Percentiles rank a stretch among this genome's conserved stretches.
These are phyloP conservation scores for Mastacembelus armatus DNA, from an alignment of 2,797 vertebrate species.

Conservation along the genomic window DNA sequence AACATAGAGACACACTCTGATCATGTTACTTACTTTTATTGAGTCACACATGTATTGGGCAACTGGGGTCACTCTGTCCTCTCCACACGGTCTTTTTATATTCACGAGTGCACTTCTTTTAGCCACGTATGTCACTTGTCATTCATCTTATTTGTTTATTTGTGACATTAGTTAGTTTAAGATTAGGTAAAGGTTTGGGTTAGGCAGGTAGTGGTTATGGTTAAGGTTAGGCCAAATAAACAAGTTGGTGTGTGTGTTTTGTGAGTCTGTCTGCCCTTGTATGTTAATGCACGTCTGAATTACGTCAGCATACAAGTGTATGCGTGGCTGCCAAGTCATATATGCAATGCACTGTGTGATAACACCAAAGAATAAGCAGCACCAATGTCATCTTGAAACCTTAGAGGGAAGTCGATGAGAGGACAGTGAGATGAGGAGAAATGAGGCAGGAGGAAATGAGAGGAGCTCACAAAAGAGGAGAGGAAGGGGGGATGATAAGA, in stretches of 20 bases:
- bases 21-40: conserved; percentile 14
- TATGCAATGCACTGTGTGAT: conserved; percentile 65
- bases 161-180: no score
- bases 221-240: no score
- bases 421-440: conserved; percentile 42
- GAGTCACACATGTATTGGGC: background rate
- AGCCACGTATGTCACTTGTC: conserved; percentile 57
- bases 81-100: conserved; percentile 57
- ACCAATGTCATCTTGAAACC: conserved; percentile 60
- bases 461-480: conserved; percentile 32
- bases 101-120: conserved; percentile 32
- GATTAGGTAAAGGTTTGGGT: no score
- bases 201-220: no score
- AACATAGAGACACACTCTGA: background rate
- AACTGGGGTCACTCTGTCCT: conserved; percentile 44
- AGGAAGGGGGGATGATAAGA: conserved; percentile 25
- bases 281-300: conserved; percentile 48
- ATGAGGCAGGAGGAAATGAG: conserved; percentile 34
- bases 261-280: conserved; percentile 31
- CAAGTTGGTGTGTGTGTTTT: conserved; percentile 2
- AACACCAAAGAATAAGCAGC: conserved; percentile 56
- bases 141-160: conserved; percentile 60
- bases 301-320: conserved; percentile 5
- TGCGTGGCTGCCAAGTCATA: conserved; percentile 62
- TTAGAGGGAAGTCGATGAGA: conserved; percentile 36